Conservation (phyloP, 1,140 invertebrate genomes). For the Pantala flavescens region DNA sequence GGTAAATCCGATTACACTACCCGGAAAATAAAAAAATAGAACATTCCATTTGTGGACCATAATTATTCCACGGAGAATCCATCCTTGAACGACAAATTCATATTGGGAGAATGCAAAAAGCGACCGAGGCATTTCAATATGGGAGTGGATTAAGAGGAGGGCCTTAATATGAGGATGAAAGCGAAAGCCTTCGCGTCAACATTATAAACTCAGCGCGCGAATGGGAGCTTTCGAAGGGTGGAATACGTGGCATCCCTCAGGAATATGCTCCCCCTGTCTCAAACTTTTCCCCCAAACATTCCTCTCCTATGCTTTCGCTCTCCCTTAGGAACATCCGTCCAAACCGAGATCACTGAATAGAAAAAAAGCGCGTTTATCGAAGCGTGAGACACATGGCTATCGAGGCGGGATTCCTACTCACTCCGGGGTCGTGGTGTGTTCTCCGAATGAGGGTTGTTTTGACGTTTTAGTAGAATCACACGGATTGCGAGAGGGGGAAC, state of each 20-base stretch:
- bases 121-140: not conserved
- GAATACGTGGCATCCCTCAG: constrained; percentile 3
- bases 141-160: not conserved
- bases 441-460: not conserved
- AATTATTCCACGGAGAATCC: too few relatives aligned
- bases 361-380: not conserved
- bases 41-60: too few relatives aligned
- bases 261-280: not conserved
- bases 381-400: not conserved
- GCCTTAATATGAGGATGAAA: not conserved
- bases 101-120: not conserved
- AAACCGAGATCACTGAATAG: not conserved
- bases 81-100: too few relatives aligned
- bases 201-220: not conserved
- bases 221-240: not conserved
- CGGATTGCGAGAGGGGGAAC: not conserved
- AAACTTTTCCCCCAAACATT: not conserved
- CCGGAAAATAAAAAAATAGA: too few relatives aligned
- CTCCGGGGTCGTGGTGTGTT: not conserved
- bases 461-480: not conserved
- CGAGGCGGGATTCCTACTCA: not conserved
- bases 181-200: not conserved
- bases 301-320: not conserved
- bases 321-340: not conserved
- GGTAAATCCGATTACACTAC: too few relatives aligned